Evolutionary conservation across 1,140 invertebrate genomes (phyloP).

Genomic region (Drosophila saltans): DNA sequence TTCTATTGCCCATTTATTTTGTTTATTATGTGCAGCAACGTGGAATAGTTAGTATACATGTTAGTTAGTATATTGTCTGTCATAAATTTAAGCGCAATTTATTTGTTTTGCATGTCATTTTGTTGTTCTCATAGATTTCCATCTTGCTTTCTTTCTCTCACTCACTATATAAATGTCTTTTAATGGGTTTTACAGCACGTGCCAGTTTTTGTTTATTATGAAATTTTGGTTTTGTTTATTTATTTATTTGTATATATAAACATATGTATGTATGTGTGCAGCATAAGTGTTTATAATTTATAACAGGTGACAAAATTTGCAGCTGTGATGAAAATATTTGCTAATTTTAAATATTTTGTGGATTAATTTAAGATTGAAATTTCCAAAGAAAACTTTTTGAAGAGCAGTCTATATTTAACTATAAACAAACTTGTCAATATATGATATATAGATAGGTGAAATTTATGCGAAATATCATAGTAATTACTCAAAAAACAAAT

Average conservation of each 20-base stretch:
- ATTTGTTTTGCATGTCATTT: conserved; percentile 77
- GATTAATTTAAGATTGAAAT: too few species aligned
- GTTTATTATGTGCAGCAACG: not conserved
- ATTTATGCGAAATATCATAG: too few species aligned
- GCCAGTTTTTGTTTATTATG: conserved; percentile 63
- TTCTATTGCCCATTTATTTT: too few species aligned
- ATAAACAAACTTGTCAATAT: too few species aligned
- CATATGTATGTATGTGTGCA: conserved; percentile 30
- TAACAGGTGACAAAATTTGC: conserved; percentile 37
- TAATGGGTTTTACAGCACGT: conserved; percentile 79
- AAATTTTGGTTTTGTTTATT: conserved; percentile 37
- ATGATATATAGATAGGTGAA: too few species aligned
- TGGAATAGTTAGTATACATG: not conserved
- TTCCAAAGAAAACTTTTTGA: too few species aligned
- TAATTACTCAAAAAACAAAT: too few species aligned
- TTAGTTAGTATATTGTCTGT: conserved; percentile 25
- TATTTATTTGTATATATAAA: conserved; percentile 17
- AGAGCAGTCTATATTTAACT: too few species aligned
- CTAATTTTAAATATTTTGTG: not conserved
- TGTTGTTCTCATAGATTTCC: conserved; percentile 72
- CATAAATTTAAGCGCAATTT: conserved; percentile 75
- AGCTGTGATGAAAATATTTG: conserved; percentile 37
- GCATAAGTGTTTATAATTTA: conserved; percentile 58
- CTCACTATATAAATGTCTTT: conserved; percentile 54
- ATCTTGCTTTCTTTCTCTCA: conserved; percentile 51